phyloP scores from a whole-genome alignment of 2,113 vertebrate species.

The Protobothrops flavoviridis region DNA sequence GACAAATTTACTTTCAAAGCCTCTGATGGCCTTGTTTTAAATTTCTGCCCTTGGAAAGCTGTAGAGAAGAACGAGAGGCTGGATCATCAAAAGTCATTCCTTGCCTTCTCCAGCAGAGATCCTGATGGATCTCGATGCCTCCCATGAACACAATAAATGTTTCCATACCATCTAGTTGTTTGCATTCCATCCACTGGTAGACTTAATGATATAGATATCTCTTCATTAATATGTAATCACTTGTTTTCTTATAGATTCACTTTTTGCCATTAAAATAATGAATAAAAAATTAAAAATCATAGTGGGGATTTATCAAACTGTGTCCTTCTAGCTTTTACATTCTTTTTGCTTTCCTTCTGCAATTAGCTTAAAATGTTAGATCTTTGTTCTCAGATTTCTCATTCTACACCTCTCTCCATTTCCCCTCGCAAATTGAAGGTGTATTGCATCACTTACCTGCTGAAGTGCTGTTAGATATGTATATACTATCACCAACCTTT shows the following conservation, averaged over 20 bases:
- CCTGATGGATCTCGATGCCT: background rate
- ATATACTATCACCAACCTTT: background rate
- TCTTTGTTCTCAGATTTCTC: background rate
- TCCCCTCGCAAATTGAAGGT: too few relatives aligned
- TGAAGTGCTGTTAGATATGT: background rate
- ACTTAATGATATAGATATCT: background rate
- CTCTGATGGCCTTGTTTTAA: background rate
- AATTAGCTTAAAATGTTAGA: background rate
- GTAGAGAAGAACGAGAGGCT: background rate
- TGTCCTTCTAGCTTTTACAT: background rate
- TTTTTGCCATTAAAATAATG: background rate
- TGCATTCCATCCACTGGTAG: background rate
- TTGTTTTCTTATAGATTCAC: background rate
- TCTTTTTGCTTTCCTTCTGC: background rate
- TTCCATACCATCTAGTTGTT: background rate
- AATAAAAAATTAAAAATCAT: background rate
- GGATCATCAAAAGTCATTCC: background rate
- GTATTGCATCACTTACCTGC: fast-evolving
- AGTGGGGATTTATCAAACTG: background rate
- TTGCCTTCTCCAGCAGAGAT: background rate
- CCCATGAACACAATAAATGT: background rate
- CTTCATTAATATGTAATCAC: background rate
- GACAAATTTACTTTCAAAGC: background rate
- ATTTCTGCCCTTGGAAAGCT: background rate
- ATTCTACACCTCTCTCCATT: background rate